These are phyloP conservation scores for Nibea albiflora DNA, from an alignment of 2,113 vertebrate species.

Conservation along the genomic window DNA sequence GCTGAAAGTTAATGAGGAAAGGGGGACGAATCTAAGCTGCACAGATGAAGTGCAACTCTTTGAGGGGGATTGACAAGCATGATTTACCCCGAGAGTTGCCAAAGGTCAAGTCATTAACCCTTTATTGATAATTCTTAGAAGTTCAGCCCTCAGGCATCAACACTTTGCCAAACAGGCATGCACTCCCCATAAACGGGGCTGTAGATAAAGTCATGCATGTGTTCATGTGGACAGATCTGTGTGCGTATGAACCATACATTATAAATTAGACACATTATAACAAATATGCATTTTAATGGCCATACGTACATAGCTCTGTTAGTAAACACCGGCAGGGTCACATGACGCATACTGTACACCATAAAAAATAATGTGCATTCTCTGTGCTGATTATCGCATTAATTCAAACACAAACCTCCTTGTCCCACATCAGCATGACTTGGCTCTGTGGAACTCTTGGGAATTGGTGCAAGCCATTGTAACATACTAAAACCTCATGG, in stretches of 20 bases:
- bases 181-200: constrained; percentile 53
- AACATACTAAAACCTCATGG: constrained; percentile 67
- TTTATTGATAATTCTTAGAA: constrained; percentile 71
- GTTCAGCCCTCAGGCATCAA: constrained; percentile 64
- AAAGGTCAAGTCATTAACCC: constrained; percentile 80
- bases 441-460: constrained; percentile 54
- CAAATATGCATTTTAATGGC: constrained; percentile 4
- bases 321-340: constrained; percentile 17
- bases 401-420: constrained; percentile 74
- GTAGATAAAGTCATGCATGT: constrained; percentile 45
- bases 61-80: constrained; percentile 65
- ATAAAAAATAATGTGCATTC: constrained; percentile 38
- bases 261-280: constrained; percentile 8
- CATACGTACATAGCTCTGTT: background rate
- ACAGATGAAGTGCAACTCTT: constrained; percentile 63
- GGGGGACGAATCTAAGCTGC: constrained; percentile 52
- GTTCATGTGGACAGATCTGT: constrained; percentile 53
- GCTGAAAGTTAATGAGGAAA: constrained; percentile 59
- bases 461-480: constrained; percentile 72
- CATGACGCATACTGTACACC: constrained; percentile 14
- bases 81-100: constrained; percentile 53
- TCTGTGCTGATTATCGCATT: constrained; percentile 62
- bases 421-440: constrained; percentile 72
- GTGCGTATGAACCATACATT: constrained; percentile 22
- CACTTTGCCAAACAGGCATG: constrained; percentile 58